Evolutionary conservation across 2,797 vertebrate genomes (phyloP), one percentile per base, ranked within the genome.

Genomic region (Fratercula arctica): DNA sequence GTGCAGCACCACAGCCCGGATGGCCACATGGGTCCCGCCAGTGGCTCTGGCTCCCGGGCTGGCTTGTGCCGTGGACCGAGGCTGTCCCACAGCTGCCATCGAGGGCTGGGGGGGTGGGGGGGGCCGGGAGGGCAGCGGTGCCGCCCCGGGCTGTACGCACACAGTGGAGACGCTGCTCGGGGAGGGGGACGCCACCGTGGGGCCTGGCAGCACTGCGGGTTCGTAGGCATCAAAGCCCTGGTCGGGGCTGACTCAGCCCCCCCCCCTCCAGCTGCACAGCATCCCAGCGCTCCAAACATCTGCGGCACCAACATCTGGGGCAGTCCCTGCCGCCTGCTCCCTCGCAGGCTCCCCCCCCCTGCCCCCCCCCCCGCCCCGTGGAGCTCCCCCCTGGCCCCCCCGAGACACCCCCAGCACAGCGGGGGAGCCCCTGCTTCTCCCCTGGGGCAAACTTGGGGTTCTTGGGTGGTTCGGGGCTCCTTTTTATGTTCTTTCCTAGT

Each of bases 151-250:
- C 57, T 53, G 45, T 43, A 46, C 35, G 3, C 2, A 0, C 3
- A 8, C 50, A 18, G 61, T 1, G 4, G 29, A 11, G 41, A 43
- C 45, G 45, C 53, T 11, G 45, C 26, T 45, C 6, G 1, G 35
- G 37, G 45, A 4, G 37, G 24, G 11, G 31, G 9, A 48, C 16
- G 0, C 2, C 2, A 16, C 70, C 12, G 51, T 4, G 6, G 21
- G 41, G 64, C 57, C 37, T 8, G n/a, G 57, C 68, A 51, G 26
- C 3, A 16, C 56, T 7, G 46, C 5, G 46, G 11, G 29, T 18
- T 25, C 2, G 0, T 4, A 14, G 16, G n/a, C 39, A 60, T 64
- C 90, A 70, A 77, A 92, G 51, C 57, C 77, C 64, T 46, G 2
- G 9, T 3, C 35, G 39, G 70, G 59, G 51, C 15, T 33, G 70